phyloP scores from a whole-genome alignment of 37 sponge, comb jelly and placozoan genomes.

The Eunapius fragilis region DNA sequence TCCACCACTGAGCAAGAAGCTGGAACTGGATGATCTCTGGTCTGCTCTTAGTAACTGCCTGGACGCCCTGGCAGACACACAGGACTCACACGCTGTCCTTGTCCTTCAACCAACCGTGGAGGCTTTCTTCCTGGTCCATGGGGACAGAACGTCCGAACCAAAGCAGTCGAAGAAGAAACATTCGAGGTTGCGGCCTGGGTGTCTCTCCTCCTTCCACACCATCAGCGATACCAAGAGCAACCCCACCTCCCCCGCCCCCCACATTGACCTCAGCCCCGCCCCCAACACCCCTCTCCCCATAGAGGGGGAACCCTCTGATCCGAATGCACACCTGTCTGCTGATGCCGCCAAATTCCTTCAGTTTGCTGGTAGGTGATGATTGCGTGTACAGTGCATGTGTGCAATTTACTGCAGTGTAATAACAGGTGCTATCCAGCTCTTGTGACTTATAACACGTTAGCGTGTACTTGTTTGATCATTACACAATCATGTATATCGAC shows the following conservation, averaged over 20 bases:
- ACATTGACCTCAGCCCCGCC: constrained; percentile 50
- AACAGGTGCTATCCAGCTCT: too few species aligned
- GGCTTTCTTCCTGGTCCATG: constrained; percentile 97
- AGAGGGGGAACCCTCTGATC: constrained; percentile 17
- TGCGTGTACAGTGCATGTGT: too few species aligned
- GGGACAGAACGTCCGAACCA: constrained; percentile 32
- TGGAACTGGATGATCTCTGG: constrained; percentile 93
- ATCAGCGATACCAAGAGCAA: constrained; percentile 42
- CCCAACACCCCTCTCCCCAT: constrained; percentile 41
- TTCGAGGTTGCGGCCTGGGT: neutral
- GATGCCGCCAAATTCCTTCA: constrained; percentile 90
- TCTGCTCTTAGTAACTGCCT: constrained; percentile 82
- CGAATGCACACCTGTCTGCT: constrained; percentile 69
- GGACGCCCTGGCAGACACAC: constrained; percentile 73
- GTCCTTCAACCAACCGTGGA: constrained; percentile 95
- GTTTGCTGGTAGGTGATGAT: too few species aligned
- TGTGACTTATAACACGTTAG: too few species aligned
- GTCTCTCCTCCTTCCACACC: constrained; percentile 47
- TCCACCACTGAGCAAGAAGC: constrained; percentile 68
- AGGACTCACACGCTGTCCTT: constrained; percentile 96
- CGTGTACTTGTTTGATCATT: too few species aligned
- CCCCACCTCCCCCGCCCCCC: constrained; percentile 33
- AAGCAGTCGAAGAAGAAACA: neutral
- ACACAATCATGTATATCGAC: too few species aligned
- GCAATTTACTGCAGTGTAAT: too few species aligned